phyloP scores from a whole-genome alignment of 2,113 vertebrate genomes.

The Budorcas taxicolor region DNA sequence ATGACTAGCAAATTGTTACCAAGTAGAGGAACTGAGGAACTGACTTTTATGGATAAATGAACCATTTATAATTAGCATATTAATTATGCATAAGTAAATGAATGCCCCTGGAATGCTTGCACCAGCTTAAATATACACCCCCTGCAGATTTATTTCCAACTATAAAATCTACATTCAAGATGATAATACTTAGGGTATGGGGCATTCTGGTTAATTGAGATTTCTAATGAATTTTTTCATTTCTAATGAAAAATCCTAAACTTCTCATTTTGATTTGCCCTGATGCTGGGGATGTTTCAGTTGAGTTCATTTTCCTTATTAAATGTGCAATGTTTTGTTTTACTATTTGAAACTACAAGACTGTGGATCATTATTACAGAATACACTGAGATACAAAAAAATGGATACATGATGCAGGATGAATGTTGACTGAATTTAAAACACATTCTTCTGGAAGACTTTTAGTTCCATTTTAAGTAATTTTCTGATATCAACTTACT shows the following conservation, averaged over 20 bases:
- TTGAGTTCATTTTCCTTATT: background rate
- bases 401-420: background rate
- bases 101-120: background rate
- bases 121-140: background rate
- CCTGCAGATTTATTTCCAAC: background rate
- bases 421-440: background rate
- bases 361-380: background rate
- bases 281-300: background rate
- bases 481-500: background rate
- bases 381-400: background rate
- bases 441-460: background rate
- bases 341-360: background rate
- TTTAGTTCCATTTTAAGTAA: background rate
- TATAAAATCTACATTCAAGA: slow-evolving; percentile 8
- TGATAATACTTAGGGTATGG: background rate
- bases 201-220: background rate
- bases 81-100: slow-evolving; percentile 42
- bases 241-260: background rate
- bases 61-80: slow-evolving; percentile 38
- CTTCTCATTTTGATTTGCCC: background rate
- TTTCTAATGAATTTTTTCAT: background rate
- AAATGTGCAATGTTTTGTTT: background rate
- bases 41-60: slow-evolving; percentile 28
- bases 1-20: slow-evolving; percentile 12
- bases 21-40: background rate